Evolutionary conservation across 1,140 invertebrate species (phyloP).

Genomic region (Berghia stephanieae): DNA sequence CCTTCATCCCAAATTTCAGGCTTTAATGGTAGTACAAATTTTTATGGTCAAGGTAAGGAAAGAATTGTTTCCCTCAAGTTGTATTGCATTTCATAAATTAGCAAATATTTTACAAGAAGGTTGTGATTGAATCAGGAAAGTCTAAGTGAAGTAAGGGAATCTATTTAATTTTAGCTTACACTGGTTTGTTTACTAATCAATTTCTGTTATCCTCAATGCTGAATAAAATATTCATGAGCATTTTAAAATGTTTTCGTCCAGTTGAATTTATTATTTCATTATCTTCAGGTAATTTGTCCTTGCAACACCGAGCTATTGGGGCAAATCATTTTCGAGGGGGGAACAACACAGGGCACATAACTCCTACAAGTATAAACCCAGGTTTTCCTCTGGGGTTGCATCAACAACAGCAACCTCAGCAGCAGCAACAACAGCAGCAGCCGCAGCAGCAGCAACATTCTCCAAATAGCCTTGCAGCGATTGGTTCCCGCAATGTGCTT

Average conservation of each 20-base stretch:
- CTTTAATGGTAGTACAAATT: constrained; percentile 43
- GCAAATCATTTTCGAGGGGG: constrained; percentile 49
- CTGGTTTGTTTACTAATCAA: too few relatives aligned
- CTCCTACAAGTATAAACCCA: constrained; percentile 65
- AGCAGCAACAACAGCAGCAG: constrained; percentile 28
- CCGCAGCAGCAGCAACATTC: constrained; percentile 64
- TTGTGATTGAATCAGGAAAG: too few relatives aligned
- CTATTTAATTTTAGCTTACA: too few relatives aligned
- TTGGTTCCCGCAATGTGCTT: constrained; percentile 38
- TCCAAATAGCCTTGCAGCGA: constrained; percentile 60
- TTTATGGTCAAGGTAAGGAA: constrained; percentile 44
- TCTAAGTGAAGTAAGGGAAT: too few relatives aligned
- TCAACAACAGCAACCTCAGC: constrained; percentile 42
- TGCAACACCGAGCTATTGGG: constrained; percentile 44
- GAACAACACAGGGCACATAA: constrained; percentile 57
- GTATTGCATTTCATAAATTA: too few relatives aligned
- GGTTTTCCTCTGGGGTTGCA: constrained; percentile 51
- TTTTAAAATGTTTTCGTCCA: too few relatives aligned
- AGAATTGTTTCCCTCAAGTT: too few relatives aligned
- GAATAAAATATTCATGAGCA: too few relatives aligned
- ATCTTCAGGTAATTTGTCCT: constrained; percentile 38
- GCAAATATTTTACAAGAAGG: too few relatives aligned
- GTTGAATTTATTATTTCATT: neutral
- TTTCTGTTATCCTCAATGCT: too few relatives aligned
- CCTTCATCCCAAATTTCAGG: constrained; percentile 55